Percentiles rank a stretch among this genome's conserved stretches.
phyloP scores from a whole-genome alignment of 2,888 invertebrate species.

The Eilema griseolum region DNA sequence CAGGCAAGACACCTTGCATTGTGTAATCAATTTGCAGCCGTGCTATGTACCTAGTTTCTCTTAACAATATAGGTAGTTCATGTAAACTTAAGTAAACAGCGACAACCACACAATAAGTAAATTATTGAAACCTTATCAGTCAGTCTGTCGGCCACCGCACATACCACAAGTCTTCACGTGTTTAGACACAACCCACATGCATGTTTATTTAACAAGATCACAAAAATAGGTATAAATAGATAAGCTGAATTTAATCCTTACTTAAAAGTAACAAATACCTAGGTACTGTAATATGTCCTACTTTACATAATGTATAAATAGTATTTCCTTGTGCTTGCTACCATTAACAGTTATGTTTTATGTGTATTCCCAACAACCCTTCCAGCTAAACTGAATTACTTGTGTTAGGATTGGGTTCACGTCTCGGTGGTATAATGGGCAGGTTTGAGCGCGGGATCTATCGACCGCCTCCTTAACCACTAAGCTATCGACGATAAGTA shows the following conservation, averaged over 20 bases:
- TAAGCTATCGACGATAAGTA: constrained; percentile 21
- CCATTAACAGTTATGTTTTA: too few relatives aligned
- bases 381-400: too few relatives aligned
- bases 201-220: constrained; percentile 41
- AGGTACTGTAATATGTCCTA: too few relatives aligned
- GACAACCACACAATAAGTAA: constrained; percentile 21
- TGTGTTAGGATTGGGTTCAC: too few relatives aligned
- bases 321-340: too few relatives aligned
- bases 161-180: constrained; percentile 60
- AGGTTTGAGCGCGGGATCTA: too few relatives aligned
- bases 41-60: neutral
- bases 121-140: constrained; percentile 59
- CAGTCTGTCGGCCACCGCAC: constrained; percentile 46
- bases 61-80: constrained; percentile 18
- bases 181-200: constrained; percentile 42
- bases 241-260: neutral
- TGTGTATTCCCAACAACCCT: too few relatives aligned
- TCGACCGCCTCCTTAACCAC: too few relatives aligned
- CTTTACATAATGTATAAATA: too few relatives aligned
- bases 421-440: too few relatives aligned
- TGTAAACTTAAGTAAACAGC: constrained; percentile 26
- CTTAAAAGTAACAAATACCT: neutral
- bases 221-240: neutral
- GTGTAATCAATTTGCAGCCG: neutral
- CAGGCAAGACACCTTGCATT: too few relatives aligned